phyloP scores from a whole-genome alignment of 2,113 vertebrate species.

The Elaphurus davidianus region DNA sequence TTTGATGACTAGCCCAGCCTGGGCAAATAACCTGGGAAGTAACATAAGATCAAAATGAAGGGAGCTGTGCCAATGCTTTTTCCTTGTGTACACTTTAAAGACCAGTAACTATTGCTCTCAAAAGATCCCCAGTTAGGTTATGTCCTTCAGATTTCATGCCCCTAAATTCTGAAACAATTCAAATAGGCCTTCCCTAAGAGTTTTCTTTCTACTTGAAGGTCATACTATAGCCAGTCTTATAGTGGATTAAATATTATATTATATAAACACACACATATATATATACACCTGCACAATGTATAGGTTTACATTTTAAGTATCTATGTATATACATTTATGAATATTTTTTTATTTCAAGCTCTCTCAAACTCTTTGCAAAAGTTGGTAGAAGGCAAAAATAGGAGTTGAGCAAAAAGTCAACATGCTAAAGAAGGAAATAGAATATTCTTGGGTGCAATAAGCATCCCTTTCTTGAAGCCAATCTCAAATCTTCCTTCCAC shows the following conservation, averaged over 20 bases:
- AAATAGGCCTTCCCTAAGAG: background rate
- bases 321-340: background rate
- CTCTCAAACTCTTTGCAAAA: background rate
- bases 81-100: background rate
- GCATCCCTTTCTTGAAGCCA: no score
- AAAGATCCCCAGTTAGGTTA: background rate
- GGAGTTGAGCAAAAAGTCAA: background rate
- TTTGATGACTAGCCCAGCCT: background rate
- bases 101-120: background rate
- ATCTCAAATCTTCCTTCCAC: no score
- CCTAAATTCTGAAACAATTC: background rate
- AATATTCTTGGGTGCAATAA: no score
- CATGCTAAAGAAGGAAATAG: accelerated
- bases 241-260: background rate
- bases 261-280: background rate
- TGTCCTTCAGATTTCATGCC: background rate
- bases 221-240: background rate
- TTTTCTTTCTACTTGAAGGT: background rate
- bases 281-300: background rate
- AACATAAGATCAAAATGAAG: background rate
- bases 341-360: background rate
- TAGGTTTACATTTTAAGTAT: background rate
- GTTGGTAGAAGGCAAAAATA: background rate
- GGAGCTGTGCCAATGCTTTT: no score
- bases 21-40: background rate